Conservation (phyloP, 2,797 vertebrate genomes). For the Anableps anableps region DNA sequence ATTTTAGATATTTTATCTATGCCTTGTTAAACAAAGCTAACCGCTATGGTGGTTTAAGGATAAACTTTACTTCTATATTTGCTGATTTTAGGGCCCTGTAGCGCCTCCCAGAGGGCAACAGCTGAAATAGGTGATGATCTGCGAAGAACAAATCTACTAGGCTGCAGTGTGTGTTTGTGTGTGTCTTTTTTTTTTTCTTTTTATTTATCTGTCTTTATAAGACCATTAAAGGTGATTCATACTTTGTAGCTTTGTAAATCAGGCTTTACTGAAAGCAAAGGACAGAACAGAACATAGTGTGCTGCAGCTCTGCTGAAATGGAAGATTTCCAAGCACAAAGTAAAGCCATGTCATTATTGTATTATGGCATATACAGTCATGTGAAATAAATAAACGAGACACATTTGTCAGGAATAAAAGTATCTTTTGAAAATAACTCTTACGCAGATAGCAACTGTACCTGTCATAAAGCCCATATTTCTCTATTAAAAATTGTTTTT, state of each 20-base stretch:
- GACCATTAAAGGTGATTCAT: too few species aligned
- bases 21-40: neutral
- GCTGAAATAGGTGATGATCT: neutral
- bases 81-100: neutral
- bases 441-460: neutral
- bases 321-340: neutral
- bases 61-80: neutral
- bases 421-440: neutral
- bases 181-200: neutral
- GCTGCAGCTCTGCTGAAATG: neutral
- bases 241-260: neutral
- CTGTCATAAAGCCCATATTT: neutral
- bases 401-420: neutral
- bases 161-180: neutral
- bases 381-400: neutral
- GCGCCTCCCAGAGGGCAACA: conserved; percentile 1
- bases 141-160: neutral
- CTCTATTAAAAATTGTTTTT: neutral
- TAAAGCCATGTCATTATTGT: neutral
- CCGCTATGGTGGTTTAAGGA: neutral
- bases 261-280: neutral
- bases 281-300: neutral
- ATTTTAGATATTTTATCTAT: neutral
- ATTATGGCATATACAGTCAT: neutral
- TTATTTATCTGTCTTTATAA: neutral